Evolutionary conservation across 2,888 invertebrate species (phyloP).

Genomic region (Dynastes tityus): DNA sequence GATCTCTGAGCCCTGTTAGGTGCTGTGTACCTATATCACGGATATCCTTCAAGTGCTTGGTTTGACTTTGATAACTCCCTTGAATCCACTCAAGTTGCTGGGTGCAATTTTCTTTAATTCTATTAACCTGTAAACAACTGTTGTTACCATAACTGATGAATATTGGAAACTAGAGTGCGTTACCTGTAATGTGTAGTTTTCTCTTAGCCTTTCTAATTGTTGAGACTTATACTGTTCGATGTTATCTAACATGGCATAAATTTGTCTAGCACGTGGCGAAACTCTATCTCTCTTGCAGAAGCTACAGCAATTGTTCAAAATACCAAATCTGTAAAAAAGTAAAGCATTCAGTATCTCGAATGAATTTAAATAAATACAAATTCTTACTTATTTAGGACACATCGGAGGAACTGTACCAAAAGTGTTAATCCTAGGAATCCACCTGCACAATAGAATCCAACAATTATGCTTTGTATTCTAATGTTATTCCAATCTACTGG

Average conservation of each 20-base stretch:
- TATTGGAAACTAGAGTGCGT: constrained; percentile 11
- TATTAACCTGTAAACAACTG: constrained; percentile 76
- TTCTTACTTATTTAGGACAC: constrained; percentile 80
- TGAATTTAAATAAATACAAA: neutral
- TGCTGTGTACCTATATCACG: constrained; percentile 93
- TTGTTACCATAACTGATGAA: neutral
- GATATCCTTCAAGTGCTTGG: constrained; percentile 89
- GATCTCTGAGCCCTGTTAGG: constrained; percentile 88
- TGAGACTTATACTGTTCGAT: constrained; percentile 92
- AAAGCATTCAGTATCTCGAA: neutral
- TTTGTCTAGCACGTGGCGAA: constrained; percentile 86
- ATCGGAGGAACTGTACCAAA: constrained; percentile 83
- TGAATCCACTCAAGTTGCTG: constrained; percentile 96
- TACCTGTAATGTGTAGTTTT: constrained; percentile 93
- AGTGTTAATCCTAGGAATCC: constrained; percentile 87
- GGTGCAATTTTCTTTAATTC: constrained; percentile 94
- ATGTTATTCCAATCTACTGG: constrained; percentile 88
- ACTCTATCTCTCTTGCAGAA: constrained; percentile 81
- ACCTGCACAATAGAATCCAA: constrained; percentile 86
- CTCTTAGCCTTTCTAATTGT: constrained; percentile 89
- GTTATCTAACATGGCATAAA: constrained; percentile 90
- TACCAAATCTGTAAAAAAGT: constrained; percentile 77
- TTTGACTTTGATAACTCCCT: constrained; percentile 91
- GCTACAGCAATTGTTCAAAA: constrained; percentile 81
- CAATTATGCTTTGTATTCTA: constrained; percentile 86